Base-by-base conservation (phyloP, 2,797 vertebrate genomes). In the Periophthalmus magnuspinnatus region DNA sequence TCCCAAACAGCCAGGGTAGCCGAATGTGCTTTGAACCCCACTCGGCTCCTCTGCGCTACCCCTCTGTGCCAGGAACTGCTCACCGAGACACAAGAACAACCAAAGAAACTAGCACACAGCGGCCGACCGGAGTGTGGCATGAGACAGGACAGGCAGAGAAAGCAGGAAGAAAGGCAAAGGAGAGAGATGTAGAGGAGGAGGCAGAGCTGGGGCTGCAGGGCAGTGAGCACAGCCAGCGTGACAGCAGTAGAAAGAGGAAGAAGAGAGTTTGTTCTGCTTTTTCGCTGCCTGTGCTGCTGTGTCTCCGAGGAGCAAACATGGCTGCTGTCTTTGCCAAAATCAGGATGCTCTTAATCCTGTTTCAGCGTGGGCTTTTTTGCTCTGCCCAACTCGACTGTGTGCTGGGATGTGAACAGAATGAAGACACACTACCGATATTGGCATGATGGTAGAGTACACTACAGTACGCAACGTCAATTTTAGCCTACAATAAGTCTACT, bases 281-380 rank as follows among this genome's bases (percentile, higher is more conserved):
- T 50, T 59, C 56, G 60, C 33, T 84, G 69, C 76, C 68, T 77
- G 65, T 72, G 32, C 74, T 82, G 67, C 80, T 9, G 69, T 70
- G 75, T 85, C 75, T 85, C 83, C 75, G 69, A 86, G 70, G 77
- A 89, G 83, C 77, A 77, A 74, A 78, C 68, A 65, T 75, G 68
- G 79, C 73, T 79, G 71, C 71, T 17, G 74, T 87, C 84, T 78
- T 36, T 75, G 81, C 83, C 84, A 83, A 73, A 85, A 81, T 52
- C 69, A 85, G 84, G 81, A 87, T 88, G 84, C 82, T 82, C 81
- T 91, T 90, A 88, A 92, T 90, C 84, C 75, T 74, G 80, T 75
- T 81, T 77, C 60, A 71, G 38, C 77, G 81, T 59, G 41, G 86
- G 74, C 87, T 59, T 9, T 74, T 88, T 59, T 79, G 76, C 79